Evolutionary conservation across 2,888 invertebrate genomes (phyloP), one percentile per base, ranked within the genome.

Genomic region (Nudaria mundana): DNA sequence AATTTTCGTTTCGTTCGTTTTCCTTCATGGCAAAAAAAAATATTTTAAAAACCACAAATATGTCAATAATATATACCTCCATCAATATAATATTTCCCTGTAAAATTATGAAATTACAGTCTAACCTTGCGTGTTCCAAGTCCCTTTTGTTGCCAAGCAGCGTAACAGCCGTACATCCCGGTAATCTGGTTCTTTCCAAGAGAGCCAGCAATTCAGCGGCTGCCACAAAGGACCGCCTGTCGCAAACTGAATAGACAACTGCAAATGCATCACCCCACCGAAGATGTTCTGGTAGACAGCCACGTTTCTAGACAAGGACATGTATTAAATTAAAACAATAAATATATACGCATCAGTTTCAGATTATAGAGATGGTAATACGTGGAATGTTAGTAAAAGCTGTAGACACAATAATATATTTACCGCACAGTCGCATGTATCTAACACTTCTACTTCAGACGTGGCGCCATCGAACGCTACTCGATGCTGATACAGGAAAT

Each of bases 251-350:
- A 82, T 95, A 95, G 32, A 95, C 94, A 51, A 95, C 91, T 18
- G 95, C 93, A 73, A 94, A 95, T 0, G 95, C 94, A 66, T 95
- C 95, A 16, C 95, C 95, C 95, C 95, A 95, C 63, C 94, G 90
- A 48, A 94, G 90, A 74, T 94, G 94, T 63, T 94, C 94, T 56
- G 93, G 92, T 36, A 94, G 78, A 65, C 94, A 94, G 35, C 94
- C 94, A 58, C 92, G 92, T 81, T 92, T 92, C 94, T 93, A 44
- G 74, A 58, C 81, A 90, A 50, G 67, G 12, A 33, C n/a, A n/a
- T n/a, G n/a, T n/a, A n/a, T n/a, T n/a, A n/a, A n/a, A n/a, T n/a
- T n/a, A n/a, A n/a, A n/a, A n/a, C n/a, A n/a, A n/a, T n/a, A n/a
- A n/a, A n/a, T n/a, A n/a, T n/a, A n/a, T n/a, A n/a, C n/a, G n/a